A percentile compares a stretch with the other conserved stretches of the same genome.
Conservation (phyloP, 2,113 vertebrate genomes). For the Notarius lentiginosus region DNA sequence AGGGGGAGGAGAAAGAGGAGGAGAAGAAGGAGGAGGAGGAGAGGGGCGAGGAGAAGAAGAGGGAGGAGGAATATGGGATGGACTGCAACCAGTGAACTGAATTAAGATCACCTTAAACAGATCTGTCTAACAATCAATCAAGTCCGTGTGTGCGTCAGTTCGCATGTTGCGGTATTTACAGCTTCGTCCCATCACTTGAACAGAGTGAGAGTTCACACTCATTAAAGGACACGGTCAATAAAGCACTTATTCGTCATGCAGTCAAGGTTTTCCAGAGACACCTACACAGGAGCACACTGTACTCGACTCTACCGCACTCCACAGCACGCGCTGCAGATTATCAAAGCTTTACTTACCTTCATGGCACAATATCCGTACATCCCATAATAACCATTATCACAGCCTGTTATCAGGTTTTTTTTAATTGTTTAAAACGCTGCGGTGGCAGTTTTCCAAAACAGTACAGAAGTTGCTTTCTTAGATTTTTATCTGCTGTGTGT, state of each 20-base stretch:
- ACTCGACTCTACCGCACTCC: background rate
- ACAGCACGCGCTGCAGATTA: background rate
- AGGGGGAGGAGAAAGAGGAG: too few relatives aligned
- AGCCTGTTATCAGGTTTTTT: background rate
- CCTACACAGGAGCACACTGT: background rate
- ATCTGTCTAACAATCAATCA: constrained; percentile 32
- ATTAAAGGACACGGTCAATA: constrained; percentile 34
- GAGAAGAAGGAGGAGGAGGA: too few relatives aligned
- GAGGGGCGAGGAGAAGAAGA: too few relatives aligned
- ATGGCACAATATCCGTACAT: background rate
- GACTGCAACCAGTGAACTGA: background rate
- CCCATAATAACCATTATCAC: background rate
- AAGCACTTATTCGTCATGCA: constrained; percentile 5
- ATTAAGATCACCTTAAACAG: constrained; percentile 27
- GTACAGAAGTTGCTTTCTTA: background rate
- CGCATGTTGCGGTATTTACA: constrained; percentile 19
- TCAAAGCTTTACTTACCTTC: background rate
- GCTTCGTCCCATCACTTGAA: background rate
- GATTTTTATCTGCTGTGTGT: too few relatives aligned
- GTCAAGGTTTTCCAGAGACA: background rate
- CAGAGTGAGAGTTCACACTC: constrained; percentile 11
- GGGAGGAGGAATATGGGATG: too few relatives aligned
- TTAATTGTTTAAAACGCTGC: background rate
- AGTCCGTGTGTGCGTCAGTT: constrained; percentile 27
- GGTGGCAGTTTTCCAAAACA: too few relatives aligned